Evolutionary conservation across 2,113 vertebrate species (phyloP).

Genomic region (Colinus virginianus): DNA sequence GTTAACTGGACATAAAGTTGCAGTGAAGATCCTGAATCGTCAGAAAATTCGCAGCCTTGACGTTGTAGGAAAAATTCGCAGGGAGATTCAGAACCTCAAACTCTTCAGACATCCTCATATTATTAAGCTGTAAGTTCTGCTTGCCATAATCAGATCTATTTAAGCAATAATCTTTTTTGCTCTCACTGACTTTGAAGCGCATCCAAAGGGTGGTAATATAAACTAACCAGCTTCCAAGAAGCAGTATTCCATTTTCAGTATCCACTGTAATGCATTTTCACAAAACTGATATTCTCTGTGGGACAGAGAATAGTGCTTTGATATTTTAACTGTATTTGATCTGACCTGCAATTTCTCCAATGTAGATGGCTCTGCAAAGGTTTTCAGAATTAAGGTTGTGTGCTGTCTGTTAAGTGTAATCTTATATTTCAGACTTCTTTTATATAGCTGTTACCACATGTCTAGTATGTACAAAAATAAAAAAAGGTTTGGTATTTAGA

Average conservation of each 20-base stretch:
- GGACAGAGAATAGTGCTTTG: background rate
- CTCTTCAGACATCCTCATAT: conserved; percentile 98
- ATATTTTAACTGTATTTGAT: background rate
- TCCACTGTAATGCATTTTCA: background rate
- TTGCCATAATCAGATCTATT: conserved; percentile 24
- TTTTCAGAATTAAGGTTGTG: background rate
- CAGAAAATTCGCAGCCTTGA: conserved; percentile 99
- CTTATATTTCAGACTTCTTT: background rate
- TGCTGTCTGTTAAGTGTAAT: background rate
- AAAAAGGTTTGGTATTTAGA: background rate
- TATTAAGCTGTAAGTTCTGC: conserved; percentile 95
- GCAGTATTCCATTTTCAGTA: background rate
- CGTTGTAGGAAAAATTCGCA: conserved; percentile 96
- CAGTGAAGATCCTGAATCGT: conserved; percentile 97
- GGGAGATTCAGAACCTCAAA: conserved; percentile 99
- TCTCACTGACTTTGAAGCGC: background rate
- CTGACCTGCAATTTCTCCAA: background rate
- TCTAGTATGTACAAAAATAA: background rate
- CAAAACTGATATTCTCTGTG: background rate
- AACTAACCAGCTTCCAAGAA: background rate
- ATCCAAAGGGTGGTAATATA: background rate
- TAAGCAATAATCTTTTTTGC: background rate
- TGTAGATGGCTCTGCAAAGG: background rate
- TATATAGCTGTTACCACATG: background rate
- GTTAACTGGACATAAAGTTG: conserved; percentile 97